Percentiles rank a stretch among this genome's conserved stretches.
Conservation (phyloP, 2,888 invertebrate genomes). For the Didymodactylos carnosus region DNA sequence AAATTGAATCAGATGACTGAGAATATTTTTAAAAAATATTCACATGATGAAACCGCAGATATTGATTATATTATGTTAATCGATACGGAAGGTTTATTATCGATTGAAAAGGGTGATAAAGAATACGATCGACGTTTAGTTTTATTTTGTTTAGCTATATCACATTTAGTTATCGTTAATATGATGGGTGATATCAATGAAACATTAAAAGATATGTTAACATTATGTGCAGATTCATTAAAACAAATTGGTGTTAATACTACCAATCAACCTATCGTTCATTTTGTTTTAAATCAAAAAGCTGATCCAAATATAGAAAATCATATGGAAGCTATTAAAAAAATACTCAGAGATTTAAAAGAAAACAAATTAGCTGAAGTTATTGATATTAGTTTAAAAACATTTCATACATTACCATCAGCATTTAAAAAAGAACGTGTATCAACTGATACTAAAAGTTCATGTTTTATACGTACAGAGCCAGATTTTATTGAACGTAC, state of each 20-base stretch:
- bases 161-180: not conserved
- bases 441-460: not conserved
- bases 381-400: not conserved
- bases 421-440: not conserved
- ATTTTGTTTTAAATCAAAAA: not conserved
- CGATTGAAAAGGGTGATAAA: not conserved
- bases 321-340: not conserved
- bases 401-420: not conserved
- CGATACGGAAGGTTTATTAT: not conserved
- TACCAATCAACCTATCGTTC: not conserved
- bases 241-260: not conserved
- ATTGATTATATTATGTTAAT: not conserved
- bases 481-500: not conserved
- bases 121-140: not conserved
- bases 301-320: not conserved
- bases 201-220: not conserved
- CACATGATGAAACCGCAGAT: not conserved
- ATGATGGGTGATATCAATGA: not conserved
- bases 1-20: too few species aligned
- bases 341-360: not conserved
- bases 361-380: not conserved
- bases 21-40: too few species aligned
- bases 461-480: not conserved
- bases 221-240: not conserved
- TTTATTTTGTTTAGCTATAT: slow-evolving; percentile 1